Conservation (phyloP, 2,888 invertebrate genomes). For the Dryocosmus kuriphilus region DNA sequence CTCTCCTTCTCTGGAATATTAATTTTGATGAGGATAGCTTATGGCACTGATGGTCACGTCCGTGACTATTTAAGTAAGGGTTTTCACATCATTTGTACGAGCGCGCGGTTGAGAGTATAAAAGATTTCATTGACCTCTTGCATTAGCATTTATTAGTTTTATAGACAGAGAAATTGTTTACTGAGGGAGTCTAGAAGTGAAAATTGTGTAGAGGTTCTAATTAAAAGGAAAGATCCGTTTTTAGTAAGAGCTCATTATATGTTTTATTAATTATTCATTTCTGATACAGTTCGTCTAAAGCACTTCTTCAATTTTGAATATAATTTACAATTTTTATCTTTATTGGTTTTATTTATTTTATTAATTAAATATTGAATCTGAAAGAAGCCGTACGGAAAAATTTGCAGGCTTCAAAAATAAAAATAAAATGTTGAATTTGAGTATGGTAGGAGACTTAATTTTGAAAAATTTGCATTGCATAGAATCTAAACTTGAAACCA, state of each 20-base stretch:
- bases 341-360: too few relatives aligned
- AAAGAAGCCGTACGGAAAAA: too few relatives aligned
- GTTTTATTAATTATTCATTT: not conserved
- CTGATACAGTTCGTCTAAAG: not conserved
- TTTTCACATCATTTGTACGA: conserved; percentile 11
- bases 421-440: too few relatives aligned
- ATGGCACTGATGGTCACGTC: conserved; percentile 20
- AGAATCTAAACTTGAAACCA: too few relatives aligned
- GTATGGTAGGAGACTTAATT: too few relatives aligned
- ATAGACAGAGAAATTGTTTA: conserved; percentile 7
- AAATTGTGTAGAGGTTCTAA: not conserved
- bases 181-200: not conserved
- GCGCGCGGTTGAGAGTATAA: conserved; percentile 13
- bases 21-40: conserved; percentile 7
- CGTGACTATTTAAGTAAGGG: conserved; percentile 7
- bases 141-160: conserved; percentile 20
- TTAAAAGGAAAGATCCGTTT: not conserved
- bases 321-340: too few relatives aligned
- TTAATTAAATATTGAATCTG: too few relatives aligned
- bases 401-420: too few relatives aligned
- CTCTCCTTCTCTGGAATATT: conserved; percentile 19
- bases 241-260: not conserved
- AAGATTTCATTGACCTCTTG: conserved; percentile 31
- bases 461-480: too few relatives aligned
- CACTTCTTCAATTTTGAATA: not conserved